Conservation (phyloP, 2,888 invertebrate species). For the Physocephala rufipes region DNA sequence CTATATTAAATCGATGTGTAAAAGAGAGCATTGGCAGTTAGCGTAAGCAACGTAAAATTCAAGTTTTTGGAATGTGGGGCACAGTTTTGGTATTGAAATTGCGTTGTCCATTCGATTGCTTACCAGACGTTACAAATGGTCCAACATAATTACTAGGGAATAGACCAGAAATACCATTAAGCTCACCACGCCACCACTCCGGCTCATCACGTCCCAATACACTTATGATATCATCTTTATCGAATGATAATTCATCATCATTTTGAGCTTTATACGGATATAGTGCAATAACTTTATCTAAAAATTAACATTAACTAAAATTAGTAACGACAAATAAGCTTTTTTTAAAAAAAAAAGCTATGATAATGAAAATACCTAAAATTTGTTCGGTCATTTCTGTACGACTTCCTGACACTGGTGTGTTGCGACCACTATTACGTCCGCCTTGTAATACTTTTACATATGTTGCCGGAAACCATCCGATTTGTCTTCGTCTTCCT, state of each 20-base stretch:
- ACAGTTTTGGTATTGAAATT: background rate
- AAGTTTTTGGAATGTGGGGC: background rate
- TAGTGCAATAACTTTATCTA: slow-evolving; percentile 89
- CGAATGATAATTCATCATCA: slow-evolving; percentile 92
- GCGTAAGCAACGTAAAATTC: slow-evolving; percentile 11
- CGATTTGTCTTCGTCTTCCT: slow-evolving; percentile 90
- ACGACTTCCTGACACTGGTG: slow-evolving; percentile 76
- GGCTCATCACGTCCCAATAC: slow-evolving; percentile 91
- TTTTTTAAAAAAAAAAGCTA: background rate
- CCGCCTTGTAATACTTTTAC: slow-evolving; percentile 84
- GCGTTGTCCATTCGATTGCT: slow-evolving; percentile 55
- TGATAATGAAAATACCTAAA: slow-evolving; percentile 53
- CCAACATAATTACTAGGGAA: slow-evolving; percentile 97
- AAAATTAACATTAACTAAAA: slow-evolving; percentile 11
- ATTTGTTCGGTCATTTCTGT: slow-evolving; percentile 70
- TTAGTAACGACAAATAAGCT: background rate
- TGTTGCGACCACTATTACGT: slow-evolving; percentile 76
- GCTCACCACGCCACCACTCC: slow-evolving; percentile 98
- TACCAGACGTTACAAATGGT: slow-evolving; percentile 69
- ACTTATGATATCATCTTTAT: slow-evolving; percentile 89
- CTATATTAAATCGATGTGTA: background rate
- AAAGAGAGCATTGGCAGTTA: slow-evolving; percentile 15
- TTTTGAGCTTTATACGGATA: slow-evolving; percentile 95
- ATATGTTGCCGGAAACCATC: slow-evolving; percentile 99
- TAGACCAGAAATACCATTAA: slow-evolving; percentile 87